These are phyloP conservation scores for Notarius quadriscutis DNA, from an alignment of 2,113 vertebrate genomes.

Conservation along the genomic window DNA sequence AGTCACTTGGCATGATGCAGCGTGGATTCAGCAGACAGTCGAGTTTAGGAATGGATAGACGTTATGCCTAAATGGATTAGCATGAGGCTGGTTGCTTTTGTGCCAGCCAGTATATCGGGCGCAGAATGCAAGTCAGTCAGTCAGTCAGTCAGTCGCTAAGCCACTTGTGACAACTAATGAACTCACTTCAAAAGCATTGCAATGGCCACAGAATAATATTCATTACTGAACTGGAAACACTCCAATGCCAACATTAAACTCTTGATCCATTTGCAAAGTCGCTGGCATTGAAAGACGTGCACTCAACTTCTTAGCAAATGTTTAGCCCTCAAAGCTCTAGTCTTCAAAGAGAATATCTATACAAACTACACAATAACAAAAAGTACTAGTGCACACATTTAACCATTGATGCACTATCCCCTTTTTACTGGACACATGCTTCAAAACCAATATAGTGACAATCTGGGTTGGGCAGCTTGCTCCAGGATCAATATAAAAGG, in stretches of 20 bases:
- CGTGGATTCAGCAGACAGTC: conserved; percentile 23
- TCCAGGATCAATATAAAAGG: neutral
- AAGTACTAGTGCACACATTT: neutral
- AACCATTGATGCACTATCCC: neutral
- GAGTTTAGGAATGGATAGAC: conserved; percentile 27
- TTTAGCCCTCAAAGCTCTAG: neutral
- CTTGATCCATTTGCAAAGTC: conserved; percentile 1
- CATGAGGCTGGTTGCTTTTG: conserved; percentile 5
- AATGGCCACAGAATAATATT: neutral
- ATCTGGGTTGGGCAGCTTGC: neutral
- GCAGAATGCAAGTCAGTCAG: neutral
- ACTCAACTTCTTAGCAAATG: neutral
- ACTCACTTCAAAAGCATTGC: neutral
- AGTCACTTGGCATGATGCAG: conserved; percentile 18
- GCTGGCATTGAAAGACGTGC: neutral
- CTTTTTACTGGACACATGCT: neutral
- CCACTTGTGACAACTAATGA: neutral
- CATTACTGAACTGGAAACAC: neutral
- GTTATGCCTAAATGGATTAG: conserved; percentile 13
- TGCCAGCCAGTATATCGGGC: neutral
- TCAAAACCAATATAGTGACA: neutral
- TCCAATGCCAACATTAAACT: neutral
- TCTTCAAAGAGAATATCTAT: neutral
- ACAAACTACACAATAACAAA: neutral
- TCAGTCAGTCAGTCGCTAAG: neutral